Conservation (phyloP, 2,113 vertebrate species). For the Barnardius zonarius region DNA sequence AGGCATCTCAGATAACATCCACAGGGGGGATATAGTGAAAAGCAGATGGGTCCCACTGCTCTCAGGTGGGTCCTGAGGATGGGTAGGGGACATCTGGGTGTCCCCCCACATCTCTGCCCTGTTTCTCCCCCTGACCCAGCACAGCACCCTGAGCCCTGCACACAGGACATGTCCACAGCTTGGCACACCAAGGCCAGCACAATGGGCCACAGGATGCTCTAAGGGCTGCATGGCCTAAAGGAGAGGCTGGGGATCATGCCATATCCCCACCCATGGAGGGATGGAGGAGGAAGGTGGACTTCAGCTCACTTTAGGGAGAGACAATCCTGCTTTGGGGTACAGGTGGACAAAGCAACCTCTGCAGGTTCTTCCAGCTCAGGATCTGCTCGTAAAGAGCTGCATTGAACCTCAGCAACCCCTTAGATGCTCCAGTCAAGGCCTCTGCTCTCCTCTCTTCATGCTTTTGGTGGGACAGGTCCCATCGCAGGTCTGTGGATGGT, state of each 20-base stretch:
- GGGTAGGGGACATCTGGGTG: fast-evolving
- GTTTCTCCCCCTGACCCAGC: not conserved
- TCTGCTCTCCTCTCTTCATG: not conserved
- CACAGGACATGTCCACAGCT: fast-evolving
- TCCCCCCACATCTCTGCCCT: not conserved
- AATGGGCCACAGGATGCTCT: fast-evolving
- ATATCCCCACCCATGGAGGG: not conserved
- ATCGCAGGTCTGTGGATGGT: fast-evolving
- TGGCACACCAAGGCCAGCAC: not conserved
- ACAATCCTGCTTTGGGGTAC: not conserved
- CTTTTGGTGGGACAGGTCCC: not conserved
- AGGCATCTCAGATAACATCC: not conserved
- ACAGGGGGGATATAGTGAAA: not conserved
- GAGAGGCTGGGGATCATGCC: fast-evolving
- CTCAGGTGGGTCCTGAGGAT: not conserved
- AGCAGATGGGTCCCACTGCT: not conserved
- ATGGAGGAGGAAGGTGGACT: not conserved
- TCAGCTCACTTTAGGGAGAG: not conserved
- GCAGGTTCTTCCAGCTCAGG: not conserved
- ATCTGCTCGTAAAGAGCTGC: fast-evolving
- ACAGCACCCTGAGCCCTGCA: not conserved
- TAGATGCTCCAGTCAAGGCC: not conserved
- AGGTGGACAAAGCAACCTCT: not conserved
- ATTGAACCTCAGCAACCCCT: not conserved
- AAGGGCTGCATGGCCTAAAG: not conserved